Evolutionary conservation across 2,113 vertebrate species (phyloP).

Genomic region (Neolamprologus falcicula): DNA sequence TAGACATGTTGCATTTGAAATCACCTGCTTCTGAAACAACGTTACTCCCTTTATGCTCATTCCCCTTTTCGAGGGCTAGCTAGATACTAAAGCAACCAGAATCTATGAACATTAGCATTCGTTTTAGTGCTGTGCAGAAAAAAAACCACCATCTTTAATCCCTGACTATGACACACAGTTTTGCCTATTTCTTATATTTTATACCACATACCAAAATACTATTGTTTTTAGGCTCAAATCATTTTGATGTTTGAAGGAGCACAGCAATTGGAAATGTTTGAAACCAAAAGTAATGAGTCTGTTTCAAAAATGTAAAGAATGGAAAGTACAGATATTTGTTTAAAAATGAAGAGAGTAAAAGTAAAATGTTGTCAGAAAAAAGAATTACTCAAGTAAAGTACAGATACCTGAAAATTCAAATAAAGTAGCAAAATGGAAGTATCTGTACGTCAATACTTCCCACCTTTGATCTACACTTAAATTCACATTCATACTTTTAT

Average conservation of each 20-base stretch:
- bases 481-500: background rate
- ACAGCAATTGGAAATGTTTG: background rate
- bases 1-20: background rate
- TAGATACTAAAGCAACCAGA: background rate
- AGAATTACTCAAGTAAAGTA: background rate
- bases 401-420: background rate
- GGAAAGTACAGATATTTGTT: background rate
- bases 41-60: background rate
- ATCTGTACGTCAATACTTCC: rapidly evolving
- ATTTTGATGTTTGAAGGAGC: rapidly evolving
- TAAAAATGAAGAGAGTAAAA: background rate
- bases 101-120: background rate
- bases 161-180: rapidly evolving
- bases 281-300: background rate
- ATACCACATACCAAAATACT: background rate
- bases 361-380: background rate
- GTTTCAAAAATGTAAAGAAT: background rate
- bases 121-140: background rate
- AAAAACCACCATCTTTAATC: background rate
- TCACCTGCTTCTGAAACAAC: background rate
- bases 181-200: background rate
- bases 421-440: background rate
- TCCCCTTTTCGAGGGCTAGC: background rate
- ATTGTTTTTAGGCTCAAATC: background rate
- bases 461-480: background rate